Base-by-base conservation (phyloP, 2,888 invertebrate species). In the Boloria selene region DNA sequence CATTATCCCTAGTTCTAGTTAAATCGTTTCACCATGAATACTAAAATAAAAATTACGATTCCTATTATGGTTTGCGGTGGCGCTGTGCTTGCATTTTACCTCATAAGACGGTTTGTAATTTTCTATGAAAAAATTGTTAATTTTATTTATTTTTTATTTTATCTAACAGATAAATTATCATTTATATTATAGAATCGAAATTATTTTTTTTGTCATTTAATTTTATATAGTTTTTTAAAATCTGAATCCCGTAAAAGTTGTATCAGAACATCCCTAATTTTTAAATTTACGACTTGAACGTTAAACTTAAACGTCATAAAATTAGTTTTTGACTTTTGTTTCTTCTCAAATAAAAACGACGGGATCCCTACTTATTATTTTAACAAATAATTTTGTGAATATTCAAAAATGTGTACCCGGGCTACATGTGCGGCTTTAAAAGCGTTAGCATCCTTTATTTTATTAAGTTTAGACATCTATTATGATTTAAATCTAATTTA, bases 51-150 rank as follows among this genome's bases (percentile, higher is more conserved):
- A 90, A 81, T 91, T 72, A 90, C 90, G 71, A 87, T 92, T 77
- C 92, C 92, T 66, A 87, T 90, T 79, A 83, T 91, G 78, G 91
- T 92, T 82, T 92, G 92, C 82, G 92, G 92, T 81, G 90, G 92
- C 73, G 92, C 92, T 73, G 91, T 92, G 77, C 86, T 92, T 75
- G 89, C 88, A 70, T 92, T 89, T 90, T 92, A 91, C 87, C 88
- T 92, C 90, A 91, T 91, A 83, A 86, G 88, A 86, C 90, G 92
- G 92, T 92, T 88, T 78, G 92, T 92, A 89, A 67, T 65, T 66
- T 68, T 67, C 47, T 61, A 58, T 59, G 45, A 60, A 63, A 61
- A 54, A 59, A 45, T 60, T 64, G 38, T 16, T 56, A 31, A 17
- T 45, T 17, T 42, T 13, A 17, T 17, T 31, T 52, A 49, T 45